These are phyloP conservation scores for Stictonetta naevosa DNA, from an alignment of 2,113 vertebrate species.

Conservation along the genomic window DNA sequence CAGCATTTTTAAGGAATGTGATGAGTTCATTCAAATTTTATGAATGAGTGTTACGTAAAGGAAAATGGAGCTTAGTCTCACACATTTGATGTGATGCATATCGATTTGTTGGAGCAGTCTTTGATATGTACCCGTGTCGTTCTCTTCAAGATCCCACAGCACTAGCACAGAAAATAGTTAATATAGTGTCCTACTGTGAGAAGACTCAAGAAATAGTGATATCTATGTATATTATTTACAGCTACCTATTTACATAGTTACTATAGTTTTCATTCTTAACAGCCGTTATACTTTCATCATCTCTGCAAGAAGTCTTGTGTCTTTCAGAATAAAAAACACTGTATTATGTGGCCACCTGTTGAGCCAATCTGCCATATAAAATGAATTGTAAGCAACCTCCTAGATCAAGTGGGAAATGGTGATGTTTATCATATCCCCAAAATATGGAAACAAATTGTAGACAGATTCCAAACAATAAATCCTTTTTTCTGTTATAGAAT, in stretches of 20 bases:
- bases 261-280: neutral
- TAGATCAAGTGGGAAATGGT: neutral
- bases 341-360: neutral
- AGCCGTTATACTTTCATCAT: constrained; percentile 5
- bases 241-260: neutral
- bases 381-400: neutral
- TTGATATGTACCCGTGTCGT: neutral
- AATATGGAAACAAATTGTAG: neutral
- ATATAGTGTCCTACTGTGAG: neutral
- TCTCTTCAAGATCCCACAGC: neutral
- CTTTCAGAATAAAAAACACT: constrained; percentile 13
- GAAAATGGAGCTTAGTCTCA: neutral
- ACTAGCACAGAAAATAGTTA: neutral
- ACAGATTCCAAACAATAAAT: neutral
- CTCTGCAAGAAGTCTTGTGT: constrained; percentile 8
- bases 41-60: neutral
- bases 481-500: neutral
- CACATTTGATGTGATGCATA: neutral
- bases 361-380: constrained; percentile 22
- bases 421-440: neutral
- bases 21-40: neutral
- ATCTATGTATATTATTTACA: constrained; percentile 45
- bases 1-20: no score
- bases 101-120: neutral
- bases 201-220: neutral